Conservation (phyloP, 2,113 vertebrate genomes). For the Erpornis zantholeuca region DNA sequence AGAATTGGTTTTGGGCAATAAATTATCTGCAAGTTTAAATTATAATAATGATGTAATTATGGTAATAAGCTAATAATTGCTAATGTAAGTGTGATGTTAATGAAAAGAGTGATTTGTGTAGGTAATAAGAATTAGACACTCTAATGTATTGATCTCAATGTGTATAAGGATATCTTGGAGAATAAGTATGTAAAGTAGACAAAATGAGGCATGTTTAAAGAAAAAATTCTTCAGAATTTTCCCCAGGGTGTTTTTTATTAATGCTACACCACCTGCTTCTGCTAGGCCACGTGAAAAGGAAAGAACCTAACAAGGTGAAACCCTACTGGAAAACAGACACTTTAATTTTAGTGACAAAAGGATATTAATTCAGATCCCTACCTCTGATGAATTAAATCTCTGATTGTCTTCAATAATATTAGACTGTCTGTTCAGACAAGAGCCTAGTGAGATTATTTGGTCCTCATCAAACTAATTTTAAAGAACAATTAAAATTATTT, state of each 20-base stretch:
- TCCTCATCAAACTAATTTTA: background rate
- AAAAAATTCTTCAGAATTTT: constrained; percentile 28
- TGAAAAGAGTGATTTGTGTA: constrained; percentile 53
- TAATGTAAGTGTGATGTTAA: constrained; percentile 30
- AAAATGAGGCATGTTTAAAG: constrained; percentile 6
- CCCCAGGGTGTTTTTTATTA: constrained; percentile 14
- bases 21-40: constrained; percentile 21
- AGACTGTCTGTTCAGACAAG: background rate
- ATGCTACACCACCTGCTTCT: background rate
- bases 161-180: background rate
- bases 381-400: background rate
- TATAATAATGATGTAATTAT: constrained; percentile 35
- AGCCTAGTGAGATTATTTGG: background rate
- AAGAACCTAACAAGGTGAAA: constrained; percentile 23
- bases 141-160: constrained; percentile 26
- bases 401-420: background rate
- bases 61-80: constrained; percentile 40
- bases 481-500: background rate
- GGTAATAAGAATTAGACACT: constrained; percentile 40
- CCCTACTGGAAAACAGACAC: constrained; percentile 4
- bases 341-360: constrained; percentile 43
- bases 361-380: background rate
- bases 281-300: background rate
- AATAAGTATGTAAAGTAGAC: constrained; percentile 8
- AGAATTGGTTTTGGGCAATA: background rate